Evolutionary conservation across 2,797 vertebrate species (phyloP).

Genomic region (Pseudopleuronectes americanus): DNA sequence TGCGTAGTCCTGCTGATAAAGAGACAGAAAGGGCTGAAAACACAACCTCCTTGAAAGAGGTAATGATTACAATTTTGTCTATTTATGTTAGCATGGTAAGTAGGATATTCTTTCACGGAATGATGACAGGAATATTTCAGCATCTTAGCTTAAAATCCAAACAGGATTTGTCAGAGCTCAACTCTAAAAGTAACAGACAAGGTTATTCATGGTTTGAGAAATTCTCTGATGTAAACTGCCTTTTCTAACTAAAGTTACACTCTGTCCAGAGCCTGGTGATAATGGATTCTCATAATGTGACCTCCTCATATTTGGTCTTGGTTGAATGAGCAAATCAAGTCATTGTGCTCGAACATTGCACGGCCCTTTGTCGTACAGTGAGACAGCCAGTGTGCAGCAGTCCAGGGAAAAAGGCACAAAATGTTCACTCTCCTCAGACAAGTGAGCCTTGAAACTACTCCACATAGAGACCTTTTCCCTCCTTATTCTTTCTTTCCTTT

Average conservation of each 20-base stretch:
- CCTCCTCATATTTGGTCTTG: constrained; percentile 18
- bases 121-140: too few relatives aligned
- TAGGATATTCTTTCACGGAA: too few relatives aligned
- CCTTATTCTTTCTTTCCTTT: constrained; percentile 8
- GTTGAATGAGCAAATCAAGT: constrained; percentile 40
- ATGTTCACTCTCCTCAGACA: constrained; percentile 40
- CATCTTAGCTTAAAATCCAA: too few relatives aligned
- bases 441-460: constrained; percentile 50
- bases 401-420: constrained; percentile 21
- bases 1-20: too few relatives aligned
- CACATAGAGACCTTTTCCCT: constrained; percentile 26
- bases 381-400: constrained; percentile 20
- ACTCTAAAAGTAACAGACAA: too few relatives aligned
- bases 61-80: too few relatives aligned
- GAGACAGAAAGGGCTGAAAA: too few relatives aligned
- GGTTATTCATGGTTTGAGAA: not conserved
- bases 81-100: too few relatives aligned
- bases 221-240: constrained; percentile 21
- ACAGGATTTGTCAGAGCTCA: too few relatives aligned
- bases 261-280: constrained; percentile 13
- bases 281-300: constrained; percentile 38
- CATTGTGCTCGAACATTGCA: constrained; percentile 25
- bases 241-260: not conserved
- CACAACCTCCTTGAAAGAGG: too few relatives aligned
- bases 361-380: constrained; percentile 19